A percentile compares a stretch with the other conserved stretches of the same genome.
Conservation (phyloP, 64 coral and sea anemone species). For the Montipora efflorescens region DNA sequence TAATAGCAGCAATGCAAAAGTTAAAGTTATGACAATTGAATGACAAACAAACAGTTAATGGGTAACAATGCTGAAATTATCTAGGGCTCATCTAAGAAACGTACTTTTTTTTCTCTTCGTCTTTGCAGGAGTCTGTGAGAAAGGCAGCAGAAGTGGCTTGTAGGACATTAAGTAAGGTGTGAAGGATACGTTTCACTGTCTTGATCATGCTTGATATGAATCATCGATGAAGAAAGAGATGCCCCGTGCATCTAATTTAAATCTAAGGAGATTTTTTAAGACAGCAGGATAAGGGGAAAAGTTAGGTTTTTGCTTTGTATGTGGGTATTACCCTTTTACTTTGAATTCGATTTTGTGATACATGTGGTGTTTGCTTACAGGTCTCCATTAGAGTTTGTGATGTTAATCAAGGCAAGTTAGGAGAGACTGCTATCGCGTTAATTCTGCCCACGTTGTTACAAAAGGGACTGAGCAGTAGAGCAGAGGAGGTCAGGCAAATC, state of each 20-base stretch:
- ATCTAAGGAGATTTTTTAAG: not conserved
- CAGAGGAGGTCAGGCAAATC: constrained; percentile 87
- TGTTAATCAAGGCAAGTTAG: constrained; percentile 87
- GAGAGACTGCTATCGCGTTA: constrained; percentile 78
- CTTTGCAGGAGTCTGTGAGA: constrained; percentile 87
- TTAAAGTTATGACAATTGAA: not conserved
- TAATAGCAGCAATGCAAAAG: not conserved
- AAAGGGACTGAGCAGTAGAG: constrained; percentile 81
- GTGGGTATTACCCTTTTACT: too few relatives aligned
- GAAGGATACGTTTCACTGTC: not conserved
- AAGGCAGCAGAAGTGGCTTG: constrained; percentile 94
- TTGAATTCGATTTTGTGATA: not conserved
- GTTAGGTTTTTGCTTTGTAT: too few relatives aligned
- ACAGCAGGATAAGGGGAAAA: too few relatives aligned
- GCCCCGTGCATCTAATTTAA: not conserved
- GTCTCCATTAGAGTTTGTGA: constrained; percentile 94
- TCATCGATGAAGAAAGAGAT: too few relatives aligned
- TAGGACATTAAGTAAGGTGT: constrained; percentile 87
- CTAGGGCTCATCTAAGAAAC: not conserved
- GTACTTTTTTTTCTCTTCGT: not conserved
- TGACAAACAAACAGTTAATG: not conserved
- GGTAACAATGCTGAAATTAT: not conserved
- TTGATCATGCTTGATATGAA: not conserved
- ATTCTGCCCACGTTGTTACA: constrained; percentile 86
- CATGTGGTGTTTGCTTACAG: constrained; percentile 13